These are phyloP conservation scores for Nephrotoma guestfalica DNA, from an alignment of 2,888 invertebrate genomes.

Conservation along the genomic window DNA sequence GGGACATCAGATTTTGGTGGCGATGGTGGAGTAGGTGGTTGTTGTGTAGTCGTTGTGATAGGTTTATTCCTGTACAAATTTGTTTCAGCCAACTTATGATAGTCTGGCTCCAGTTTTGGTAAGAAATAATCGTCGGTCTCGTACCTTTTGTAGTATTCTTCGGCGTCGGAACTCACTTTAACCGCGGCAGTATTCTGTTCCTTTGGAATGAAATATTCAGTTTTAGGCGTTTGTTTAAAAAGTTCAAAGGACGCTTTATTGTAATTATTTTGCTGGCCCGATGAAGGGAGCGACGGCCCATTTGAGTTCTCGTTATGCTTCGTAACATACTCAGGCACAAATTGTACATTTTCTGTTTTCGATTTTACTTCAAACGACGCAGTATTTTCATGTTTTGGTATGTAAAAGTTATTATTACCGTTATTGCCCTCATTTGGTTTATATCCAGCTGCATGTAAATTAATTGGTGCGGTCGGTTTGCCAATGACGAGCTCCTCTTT, in stretches of 20 bases:
- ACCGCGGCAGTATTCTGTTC: not conserved
- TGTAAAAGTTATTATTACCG: not conserved
- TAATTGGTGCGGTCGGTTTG: not conserved
- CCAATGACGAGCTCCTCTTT: not conserved
- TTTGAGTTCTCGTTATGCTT: not conserved
- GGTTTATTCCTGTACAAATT: not conserved
- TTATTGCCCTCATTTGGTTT: not conserved
- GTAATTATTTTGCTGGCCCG: not conserved
- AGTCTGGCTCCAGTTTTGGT: not conserved
- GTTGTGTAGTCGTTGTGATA: not conserved
- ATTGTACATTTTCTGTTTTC: not conserved
- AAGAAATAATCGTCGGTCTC: slow-evolving; percentile 1
- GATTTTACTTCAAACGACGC: slow-evolving; percentile 3
- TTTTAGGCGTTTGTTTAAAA: not conserved
- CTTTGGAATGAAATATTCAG: not conserved
- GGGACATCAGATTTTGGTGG: not conserved
- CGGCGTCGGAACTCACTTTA: not conserved
- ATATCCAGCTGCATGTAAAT: not conserved
- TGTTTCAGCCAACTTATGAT: not conserved
- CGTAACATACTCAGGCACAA: not conserved
- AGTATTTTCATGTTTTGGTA: not conserved
- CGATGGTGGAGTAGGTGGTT: not conserved
- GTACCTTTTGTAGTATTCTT: not conserved
- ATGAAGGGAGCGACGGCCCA: not conserved
- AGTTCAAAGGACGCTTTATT: not conserved